Evolutionary conservation across 2,888 invertebrate genomes (phyloP).

Genomic region (Isoperla grammatica): DNA sequence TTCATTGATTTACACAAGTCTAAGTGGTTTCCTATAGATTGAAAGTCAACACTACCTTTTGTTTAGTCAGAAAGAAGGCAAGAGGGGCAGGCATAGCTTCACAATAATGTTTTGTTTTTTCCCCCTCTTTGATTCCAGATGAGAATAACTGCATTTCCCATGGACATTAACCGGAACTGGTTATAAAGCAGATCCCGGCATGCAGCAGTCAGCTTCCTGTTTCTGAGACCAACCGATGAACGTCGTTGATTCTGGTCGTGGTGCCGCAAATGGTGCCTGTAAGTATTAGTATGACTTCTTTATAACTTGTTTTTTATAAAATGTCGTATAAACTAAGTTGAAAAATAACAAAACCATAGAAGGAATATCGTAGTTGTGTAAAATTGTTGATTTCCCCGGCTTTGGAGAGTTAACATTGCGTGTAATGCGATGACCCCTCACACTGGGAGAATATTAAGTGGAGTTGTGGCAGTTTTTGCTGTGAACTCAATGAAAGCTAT

Average conservation of each 20-base stretch:
- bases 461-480: background rate
- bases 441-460: background rate
- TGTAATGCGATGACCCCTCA: slow-evolving; percentile 9
- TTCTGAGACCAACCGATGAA: slow-evolving; percentile 1
- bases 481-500: too few relatives aligned
- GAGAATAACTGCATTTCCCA: too few relatives aligned
- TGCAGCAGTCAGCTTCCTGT: slow-evolving; percentile 9
- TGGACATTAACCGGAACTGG: slow-evolving; percentile 9
- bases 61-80: too few relatives aligned
- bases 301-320: slow-evolving; percentile 8
- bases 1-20: too few relatives aligned
- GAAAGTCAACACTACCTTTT: too few relatives aligned
- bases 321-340: background rate
- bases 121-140: too few relatives aligned
- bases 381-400: slow-evolving; percentile 2
- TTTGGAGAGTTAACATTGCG: slow-evolving; percentile 1
- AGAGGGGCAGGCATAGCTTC: too few relatives aligned
- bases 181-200: background rate
- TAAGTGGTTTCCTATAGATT: too few relatives aligned
- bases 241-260: slow-evolving; percentile 21
- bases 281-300: slow-evolving; percentile 21
- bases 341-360: background rate
- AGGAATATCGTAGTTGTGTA: background rate
- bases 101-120: too few relatives aligned
- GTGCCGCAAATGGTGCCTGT: slow-evolving; percentile 31